A percentile compares a stretch with the other conserved stretches of the same genome.
phyloP scores from a whole-genome alignment of 92 coral and sea anemone species.

The Actinostola sp. region DNA sequence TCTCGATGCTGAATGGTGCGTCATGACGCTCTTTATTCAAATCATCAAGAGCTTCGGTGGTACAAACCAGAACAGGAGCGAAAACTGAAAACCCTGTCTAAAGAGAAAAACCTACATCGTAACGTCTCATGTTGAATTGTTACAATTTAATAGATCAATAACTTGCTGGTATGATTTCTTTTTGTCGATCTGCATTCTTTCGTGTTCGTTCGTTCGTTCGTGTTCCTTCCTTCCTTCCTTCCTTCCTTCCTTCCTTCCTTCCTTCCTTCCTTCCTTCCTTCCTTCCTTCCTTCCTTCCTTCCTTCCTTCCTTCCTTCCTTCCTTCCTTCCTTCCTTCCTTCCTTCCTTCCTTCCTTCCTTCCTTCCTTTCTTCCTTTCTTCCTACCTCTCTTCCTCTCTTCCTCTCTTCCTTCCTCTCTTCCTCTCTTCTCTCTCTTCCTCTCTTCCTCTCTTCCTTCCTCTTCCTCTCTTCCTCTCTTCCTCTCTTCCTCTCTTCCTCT shows the following conservation, averaged over 20 bases:
- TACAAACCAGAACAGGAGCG: slow-evolving; percentile 7
- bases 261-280: neutral
- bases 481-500: neutral
- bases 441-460: neutral
- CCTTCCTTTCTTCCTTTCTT: neutral
- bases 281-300: neutral
- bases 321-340: neutral
- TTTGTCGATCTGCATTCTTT: no score
- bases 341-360: neutral
- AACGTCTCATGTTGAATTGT: neutral
- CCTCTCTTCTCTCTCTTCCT: neutral
- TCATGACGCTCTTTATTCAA: slow-evolving; percentile 1
- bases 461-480: neutral
- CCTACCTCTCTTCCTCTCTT: neutral
- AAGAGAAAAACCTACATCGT: neutral
- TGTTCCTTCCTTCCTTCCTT: no score
- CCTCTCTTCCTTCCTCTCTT: neutral
- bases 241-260: slow-evolving; percentile 2
- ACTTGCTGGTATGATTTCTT: no score
- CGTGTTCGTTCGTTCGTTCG: no score
- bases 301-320: neutral
- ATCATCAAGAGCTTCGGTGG: slow-evolving; percentile 20
- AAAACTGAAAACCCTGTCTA: neutral
- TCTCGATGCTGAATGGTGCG: neutral
- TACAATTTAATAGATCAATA: neutral